Conservation (phyloP, 2,797 vertebrate species). For the Tenualosa thibaudeaui region DNA sequence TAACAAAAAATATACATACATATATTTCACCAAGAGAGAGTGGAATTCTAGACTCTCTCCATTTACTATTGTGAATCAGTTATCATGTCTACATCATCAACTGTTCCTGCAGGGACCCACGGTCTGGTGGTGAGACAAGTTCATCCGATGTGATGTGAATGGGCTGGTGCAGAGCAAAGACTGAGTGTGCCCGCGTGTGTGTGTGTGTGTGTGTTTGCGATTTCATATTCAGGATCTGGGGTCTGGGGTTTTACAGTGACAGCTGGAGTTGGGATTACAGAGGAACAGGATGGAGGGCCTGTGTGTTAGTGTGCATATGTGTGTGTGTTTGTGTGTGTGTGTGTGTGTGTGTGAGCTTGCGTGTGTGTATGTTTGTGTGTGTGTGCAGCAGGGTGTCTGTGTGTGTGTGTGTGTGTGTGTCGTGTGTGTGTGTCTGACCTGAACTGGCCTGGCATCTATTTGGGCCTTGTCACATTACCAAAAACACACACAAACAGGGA, state of each 20-base stretch:
- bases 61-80: neutral
- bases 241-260: conserved; percentile 45
- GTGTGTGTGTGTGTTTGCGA: neutral
- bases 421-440: neutral
- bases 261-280: conserved; percentile 43
- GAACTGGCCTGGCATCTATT: neutral
- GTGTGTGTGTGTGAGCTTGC: neutral
- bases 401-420: neutral
- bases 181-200: conserved; percentile 3
- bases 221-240: conserved; percentile 31
- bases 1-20: no score
- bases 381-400: neutral
- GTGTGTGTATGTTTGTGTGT: neutral
- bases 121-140: neutral
- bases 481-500: conserved; percentile 8
- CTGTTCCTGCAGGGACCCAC: neutral
- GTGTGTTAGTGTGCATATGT: conserved; percentile 20
- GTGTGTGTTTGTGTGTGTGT: neutral
- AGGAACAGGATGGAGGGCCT: conserved; percentile 41
- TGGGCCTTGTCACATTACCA: conserved; percentile 14
- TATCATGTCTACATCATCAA: neutral
- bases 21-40: neutral
- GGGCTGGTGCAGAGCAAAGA: neutral
- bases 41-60: neutral
- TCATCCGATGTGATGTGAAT: neutral